phyloP scores from a whole-genome alignment of 2,113 vertebrate genomes.

The Trichechus manatus region DNA sequence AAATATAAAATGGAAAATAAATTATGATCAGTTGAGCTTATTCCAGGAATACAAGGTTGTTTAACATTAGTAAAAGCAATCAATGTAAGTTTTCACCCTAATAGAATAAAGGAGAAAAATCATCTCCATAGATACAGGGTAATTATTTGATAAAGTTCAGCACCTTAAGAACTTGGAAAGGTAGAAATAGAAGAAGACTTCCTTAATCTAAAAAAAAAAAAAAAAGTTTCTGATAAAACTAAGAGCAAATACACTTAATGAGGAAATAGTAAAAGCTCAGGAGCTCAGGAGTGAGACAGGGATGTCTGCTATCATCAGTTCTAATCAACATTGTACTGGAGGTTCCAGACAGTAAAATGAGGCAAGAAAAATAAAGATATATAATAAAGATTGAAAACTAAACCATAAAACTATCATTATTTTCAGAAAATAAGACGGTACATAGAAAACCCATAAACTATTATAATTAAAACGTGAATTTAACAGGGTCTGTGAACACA shows the following conservation, averaged over 20 bases:
- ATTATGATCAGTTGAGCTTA: background rate
- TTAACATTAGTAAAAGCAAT: slow-evolving; percentile 51
- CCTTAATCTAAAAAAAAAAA: slow-evolving; percentile 31
- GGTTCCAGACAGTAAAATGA: background rate
- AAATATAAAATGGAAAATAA: background rate
- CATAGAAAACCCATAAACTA: background rate
- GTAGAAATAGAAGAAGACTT: background rate
- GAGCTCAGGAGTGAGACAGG: background rate
- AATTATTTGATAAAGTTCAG: slow-evolving; percentile 36
- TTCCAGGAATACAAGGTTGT: background rate
- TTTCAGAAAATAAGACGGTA: background rate
- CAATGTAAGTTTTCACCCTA: background rate
- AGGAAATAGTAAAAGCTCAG: slow-evolving; percentile 32
- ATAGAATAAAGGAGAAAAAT: slow-evolving; percentile 21
- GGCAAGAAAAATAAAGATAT: background rate
- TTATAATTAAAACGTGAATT: slow-evolving; percentile 18
- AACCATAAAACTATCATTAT: slow-evolving; percentile 7
- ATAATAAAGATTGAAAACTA: background rate
- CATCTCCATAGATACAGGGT: background rate
- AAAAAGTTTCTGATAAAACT: background rate
- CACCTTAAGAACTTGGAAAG: background rate
- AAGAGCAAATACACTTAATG: background rate
- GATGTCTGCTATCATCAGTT: background rate
- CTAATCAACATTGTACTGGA: slow-evolving; percentile 22
- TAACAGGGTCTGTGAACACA: background rate